Evolutionary conservation across 37 sponge, comb jelly and placozoan species (phyloP), one percentile per base, ranked within the genome.

Genomic region (Amphimedon queenslandica): DNA sequence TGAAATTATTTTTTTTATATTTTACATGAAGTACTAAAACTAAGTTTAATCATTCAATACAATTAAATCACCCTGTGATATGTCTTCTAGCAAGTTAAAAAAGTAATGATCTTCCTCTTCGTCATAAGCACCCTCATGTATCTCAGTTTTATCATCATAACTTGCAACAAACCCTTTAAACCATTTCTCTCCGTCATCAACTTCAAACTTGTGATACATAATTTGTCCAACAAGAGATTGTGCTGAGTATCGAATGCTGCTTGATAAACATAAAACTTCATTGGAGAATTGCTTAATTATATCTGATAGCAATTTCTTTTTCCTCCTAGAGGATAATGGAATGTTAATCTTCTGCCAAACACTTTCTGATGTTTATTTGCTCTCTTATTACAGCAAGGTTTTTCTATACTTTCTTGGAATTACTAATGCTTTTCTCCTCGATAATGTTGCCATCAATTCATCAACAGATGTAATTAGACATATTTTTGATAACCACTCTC

Each of bases 81-180:
- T 40, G 37, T 66, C 56, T 65, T 77, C 70, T 21, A 55, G 63
- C 28, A 69, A 43, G 42, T 78, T 78, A 37, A 66, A 77, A 33
- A 47, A n/a, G n/a, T n/a, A n/a, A 65, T 78, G 70, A 6, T 78
- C 79, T 30, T 67, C 70, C 34, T 78, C 79, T 18, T 34, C 42
- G 23, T 78, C 63, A 57, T 78, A 78, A 28, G 47, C 69, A 43
- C 73, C 55, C 51, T 82, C 75, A 28, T 82, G 82, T 57, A 58
- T 24, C 57, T 68, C 20, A 57, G 74, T 68, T 30, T n/a, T n/a
- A 21, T 67, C 32, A 82, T 74, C 53, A 47, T 82, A 74, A 43
- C 75, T 39, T 23, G 68, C 63, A 35, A 67, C 31, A 78, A 37
- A n/a, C 3, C 70, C 79, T 66, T 43, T 57, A 66, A 27, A 66